phyloP scores from a whole-genome alignment of 2,888 invertebrate species.

The Eumacrocentrus americanus region DNA sequence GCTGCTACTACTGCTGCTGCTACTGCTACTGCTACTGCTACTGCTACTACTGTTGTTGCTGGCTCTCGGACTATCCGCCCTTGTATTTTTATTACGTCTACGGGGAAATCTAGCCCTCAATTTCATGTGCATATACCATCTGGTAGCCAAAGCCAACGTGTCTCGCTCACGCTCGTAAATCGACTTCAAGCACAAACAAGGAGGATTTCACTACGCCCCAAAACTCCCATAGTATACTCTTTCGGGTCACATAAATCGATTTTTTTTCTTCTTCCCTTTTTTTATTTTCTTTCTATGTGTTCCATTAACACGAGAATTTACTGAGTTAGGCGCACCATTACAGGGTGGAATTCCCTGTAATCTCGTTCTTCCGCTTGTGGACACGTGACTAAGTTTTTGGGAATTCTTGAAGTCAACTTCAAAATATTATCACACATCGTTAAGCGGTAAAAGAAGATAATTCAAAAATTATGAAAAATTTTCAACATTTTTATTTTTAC shows the following conservation, averaged over 20 bases:
- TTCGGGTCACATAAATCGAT: slow-evolving; percentile 22
- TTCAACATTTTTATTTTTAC: too few species aligned
- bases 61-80: slow-evolving; percentile 15
- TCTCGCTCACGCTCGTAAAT: slow-evolving; percentile 30
- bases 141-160: slow-evolving; percentile 32
- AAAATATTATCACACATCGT: too few species aligned
- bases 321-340: slow-evolving; percentile 19
- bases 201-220: slow-evolving; percentile 24
- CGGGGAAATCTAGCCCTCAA: slow-evolving; percentile 53
- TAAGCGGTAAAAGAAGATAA: too few species aligned
- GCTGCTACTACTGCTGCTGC: slow-evolving; percentile 16
- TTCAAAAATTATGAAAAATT: too few species aligned
- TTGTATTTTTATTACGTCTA: slow-evolving; percentile 54
- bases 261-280: slow-evolving; percentile 9
- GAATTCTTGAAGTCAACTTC: neutral
- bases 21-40: slow-evolving; percentile 8
- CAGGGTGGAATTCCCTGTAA: slow-evolving; percentile 16
- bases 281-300: neutral
- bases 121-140: slow-evolving; percentile 31
- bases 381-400: neutral
- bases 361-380: slow-evolving; percentile 1
- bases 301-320: slow-evolving; percentile 23
- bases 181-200: slow-evolving; percentile 28
- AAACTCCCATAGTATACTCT: slow-evolving; percentile 18
- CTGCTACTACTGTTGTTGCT: slow-evolving; percentile 12